These are phyloP conservation scores for Hydrophis major DNA, from an alignment of 2,797 vertebrate species.

Conservation along the genomic window DNA sequence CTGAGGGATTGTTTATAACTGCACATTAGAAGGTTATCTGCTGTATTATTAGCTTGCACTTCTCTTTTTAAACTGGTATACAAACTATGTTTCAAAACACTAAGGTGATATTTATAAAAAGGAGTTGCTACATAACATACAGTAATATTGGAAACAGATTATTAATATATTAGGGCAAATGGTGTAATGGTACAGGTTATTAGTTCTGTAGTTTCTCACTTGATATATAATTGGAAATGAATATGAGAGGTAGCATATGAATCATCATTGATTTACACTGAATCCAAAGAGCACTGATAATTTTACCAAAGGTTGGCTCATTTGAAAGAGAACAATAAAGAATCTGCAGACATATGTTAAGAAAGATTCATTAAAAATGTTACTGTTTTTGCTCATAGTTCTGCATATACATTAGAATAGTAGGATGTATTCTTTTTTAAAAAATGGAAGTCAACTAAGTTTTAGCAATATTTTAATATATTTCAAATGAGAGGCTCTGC, in stretches of 20 bases:
- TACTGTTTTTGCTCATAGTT: background rate
- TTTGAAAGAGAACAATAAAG: background rate
- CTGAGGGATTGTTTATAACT: slow-evolving; percentile 15
- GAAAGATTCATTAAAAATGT: background rate
- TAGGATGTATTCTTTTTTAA: background rate
- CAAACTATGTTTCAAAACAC: background rate
- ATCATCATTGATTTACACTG: background rate
- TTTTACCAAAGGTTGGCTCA: background rate
- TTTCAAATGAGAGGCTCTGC: background rate
- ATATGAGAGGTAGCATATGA: background rate
- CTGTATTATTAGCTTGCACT: slow-evolving; percentile 37
- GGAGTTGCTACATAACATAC: background rate
- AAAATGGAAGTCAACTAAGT: background rate
- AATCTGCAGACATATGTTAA: background rate
- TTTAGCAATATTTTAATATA: background rate
- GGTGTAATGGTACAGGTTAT: slow-evolving; percentile 1
- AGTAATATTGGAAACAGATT: slow-evolving; percentile 31
- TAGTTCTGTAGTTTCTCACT: slow-evolving; percentile 27
- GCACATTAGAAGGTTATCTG: slow-evolving; percentile 27
- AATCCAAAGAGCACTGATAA: accelerated
- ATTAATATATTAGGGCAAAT: slow-evolving; percentile 35
- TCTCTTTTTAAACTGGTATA: slow-evolving; percentile 23
- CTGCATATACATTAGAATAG: background rate
- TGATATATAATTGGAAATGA: slow-evolving; percentile 7
- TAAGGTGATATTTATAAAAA: background rate